Conservation (phyloP, 2,113 vertebrate species). For the Candoia aspera region DNA sequence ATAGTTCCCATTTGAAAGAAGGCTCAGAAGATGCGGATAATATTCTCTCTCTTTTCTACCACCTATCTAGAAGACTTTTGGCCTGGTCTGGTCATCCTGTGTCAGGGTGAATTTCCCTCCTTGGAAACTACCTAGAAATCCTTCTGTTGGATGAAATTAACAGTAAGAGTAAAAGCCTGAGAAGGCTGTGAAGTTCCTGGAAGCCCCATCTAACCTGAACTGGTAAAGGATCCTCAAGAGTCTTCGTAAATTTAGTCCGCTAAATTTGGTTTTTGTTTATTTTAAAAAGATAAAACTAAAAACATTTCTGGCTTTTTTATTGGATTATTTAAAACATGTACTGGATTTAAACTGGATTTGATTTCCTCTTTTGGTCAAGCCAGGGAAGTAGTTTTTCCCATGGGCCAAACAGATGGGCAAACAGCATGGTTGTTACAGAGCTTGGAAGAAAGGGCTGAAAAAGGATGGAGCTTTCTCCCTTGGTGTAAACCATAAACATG, state of each 20-base stretch:
- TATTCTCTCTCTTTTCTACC: not conserved
- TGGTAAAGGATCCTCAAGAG: not conserved
- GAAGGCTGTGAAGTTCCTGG: not conserved
- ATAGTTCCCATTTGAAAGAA: not conserved
- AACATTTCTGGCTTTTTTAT: no score
- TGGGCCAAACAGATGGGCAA: no score
- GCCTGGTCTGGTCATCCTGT: not conserved
- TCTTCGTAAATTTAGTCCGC: not conserved
- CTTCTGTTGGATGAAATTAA: not conserved
- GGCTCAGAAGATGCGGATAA: no score
- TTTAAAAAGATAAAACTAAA: no score
- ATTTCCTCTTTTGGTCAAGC: not conserved
- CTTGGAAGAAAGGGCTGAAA: no score
- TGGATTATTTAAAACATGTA: not conserved
- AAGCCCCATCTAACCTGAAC: not conserved
- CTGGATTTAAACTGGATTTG: not conserved
- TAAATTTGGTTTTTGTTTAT: not conserved
- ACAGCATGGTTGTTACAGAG: no score
- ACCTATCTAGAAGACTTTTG: not conserved
- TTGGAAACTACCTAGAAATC: not conserved
- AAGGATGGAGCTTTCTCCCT: no score
- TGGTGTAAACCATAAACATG: no score
- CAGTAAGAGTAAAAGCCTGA: not conserved
- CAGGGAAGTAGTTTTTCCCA: not conserved
- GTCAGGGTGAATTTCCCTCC: not conserved